Conservation (phyloP, 2,797 vertebrate genomes). For the Syncerus caffer region DNA sequence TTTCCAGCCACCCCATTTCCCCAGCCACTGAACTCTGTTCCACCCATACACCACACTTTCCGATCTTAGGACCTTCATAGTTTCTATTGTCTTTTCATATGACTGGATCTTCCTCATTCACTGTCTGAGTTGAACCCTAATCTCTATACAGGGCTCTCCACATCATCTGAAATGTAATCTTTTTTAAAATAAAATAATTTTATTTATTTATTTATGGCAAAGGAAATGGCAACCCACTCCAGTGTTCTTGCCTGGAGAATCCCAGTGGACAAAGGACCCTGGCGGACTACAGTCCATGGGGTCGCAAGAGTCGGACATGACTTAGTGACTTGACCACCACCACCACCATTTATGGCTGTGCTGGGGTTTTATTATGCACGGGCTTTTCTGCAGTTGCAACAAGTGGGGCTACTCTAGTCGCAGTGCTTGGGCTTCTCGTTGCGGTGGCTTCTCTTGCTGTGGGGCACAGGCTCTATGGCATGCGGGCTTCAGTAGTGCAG, state of each 20-base stretch:
- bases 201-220: not conserved
- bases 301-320: not conserved
- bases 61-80: accelerated
- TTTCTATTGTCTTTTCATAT: not conserved
- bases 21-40: not conserved
- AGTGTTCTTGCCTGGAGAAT: not conserved
- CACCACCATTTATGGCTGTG: not conserved
- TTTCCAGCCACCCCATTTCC: not conserved
- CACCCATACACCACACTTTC: not conserved
- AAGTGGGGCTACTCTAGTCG: not conserved
- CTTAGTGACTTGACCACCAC: not conserved
- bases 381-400: not conserved
- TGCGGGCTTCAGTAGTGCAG: not conserved
- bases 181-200: not conserved
- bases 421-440: not conserved
- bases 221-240: not conserved
- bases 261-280: not conserved
- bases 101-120: not conserved
- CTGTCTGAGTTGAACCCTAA: not conserved
- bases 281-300: not conserved
- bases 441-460: not conserved
- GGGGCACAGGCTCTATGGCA: not conserved
- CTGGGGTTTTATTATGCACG: not conserved
- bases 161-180: not conserved
- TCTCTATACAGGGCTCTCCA: not conserved